Conservation (phyloP, 2,797 vertebrate genomes). For the Poeciliopsis turneri region DNA sequence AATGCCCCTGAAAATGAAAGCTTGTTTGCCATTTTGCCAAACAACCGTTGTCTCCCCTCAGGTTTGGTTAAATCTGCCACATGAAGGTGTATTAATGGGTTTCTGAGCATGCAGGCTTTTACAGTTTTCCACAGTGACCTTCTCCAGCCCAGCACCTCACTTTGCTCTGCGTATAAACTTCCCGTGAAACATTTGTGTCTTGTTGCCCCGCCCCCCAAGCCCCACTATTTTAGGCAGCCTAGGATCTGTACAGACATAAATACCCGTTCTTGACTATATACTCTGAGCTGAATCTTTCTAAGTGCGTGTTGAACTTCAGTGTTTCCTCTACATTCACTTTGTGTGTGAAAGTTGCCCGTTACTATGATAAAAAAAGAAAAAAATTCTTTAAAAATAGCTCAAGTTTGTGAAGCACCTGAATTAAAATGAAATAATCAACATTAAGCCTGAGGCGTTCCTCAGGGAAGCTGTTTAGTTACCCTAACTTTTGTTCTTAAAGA, state of each 20-base stretch:
- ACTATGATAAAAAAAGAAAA: neutral
- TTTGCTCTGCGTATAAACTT: slow-evolving; percentile 73
- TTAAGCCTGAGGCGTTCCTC: slow-evolving; percentile 40
- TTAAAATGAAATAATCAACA: neutral
- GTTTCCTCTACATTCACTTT: slow-evolving; percentile 75
- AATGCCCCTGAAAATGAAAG: neutral
- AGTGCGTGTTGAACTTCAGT: slow-evolving; percentile 77
- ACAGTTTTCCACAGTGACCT: slow-evolving; percentile 43
- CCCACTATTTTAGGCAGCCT: slow-evolving; percentile 71
- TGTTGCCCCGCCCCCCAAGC: slow-evolving; percentile 46
- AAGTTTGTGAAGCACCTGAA: slow-evolving; percentile 51
- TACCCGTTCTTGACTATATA: slow-evolving; percentile 77
- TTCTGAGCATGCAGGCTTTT: slow-evolving; percentile 25
- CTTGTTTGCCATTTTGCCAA: neutral
- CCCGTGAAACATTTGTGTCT: slow-evolving; percentile 77
- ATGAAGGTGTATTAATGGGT: slow-evolving; percentile 44
- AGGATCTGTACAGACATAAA: slow-evolving; percentile 79
- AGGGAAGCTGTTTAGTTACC: slow-evolving; percentile 29
- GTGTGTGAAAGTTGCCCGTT: slow-evolving; percentile 31
- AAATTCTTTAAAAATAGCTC: slow-evolving; percentile 26
- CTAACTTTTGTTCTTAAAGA: slow-evolving; percentile 47
- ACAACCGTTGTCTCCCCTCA: slow-evolving; percentile 4
- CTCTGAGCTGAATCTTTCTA: slow-evolving; percentile 80
- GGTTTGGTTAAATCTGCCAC: neutral
- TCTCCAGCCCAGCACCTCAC: slow-evolving; percentile 66